Conservation (phyloP, 2,113 vertebrate genomes). For the Malaclemys terrapin region DNA sequence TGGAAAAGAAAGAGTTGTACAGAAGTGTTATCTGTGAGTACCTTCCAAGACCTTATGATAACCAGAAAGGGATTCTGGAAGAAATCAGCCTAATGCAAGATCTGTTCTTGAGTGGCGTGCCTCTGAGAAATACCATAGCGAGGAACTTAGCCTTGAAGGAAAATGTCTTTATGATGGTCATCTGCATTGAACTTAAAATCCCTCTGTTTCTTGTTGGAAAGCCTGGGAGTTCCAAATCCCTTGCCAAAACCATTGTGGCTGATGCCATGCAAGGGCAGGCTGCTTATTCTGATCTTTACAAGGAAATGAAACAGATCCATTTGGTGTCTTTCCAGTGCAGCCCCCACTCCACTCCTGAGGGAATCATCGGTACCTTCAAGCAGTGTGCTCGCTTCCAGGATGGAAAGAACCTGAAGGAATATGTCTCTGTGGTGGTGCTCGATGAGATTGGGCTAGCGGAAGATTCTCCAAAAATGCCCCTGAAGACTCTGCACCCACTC, state of each 20-base stretch:
- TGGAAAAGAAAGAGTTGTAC: conserved; percentile 87
- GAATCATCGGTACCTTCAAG: conserved; percentile 95
- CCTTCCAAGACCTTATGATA: conserved; percentile 77
- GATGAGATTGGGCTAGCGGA: conserved; percentile 98
- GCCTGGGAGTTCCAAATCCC: conserved; percentile 97
- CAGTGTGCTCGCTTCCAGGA: conserved; percentile 97
- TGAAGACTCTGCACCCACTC: conserved; percentile 95
- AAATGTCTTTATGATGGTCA: conserved; percentile 98
- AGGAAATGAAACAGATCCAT: conserved; percentile 91
- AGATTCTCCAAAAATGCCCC: conserved; percentile 96
- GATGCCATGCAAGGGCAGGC: conserved; percentile 97
- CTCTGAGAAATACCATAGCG: conserved; percentile 89
- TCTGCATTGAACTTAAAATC: conserved; percentile 95
- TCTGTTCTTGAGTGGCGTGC: conserved; percentile 87
- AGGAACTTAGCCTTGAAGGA: conserved; percentile 94
- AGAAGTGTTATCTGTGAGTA: conserved; percentile 78
- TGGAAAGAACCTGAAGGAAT: conserved; percentile 91
- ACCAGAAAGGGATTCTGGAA: conserved; percentile 78
- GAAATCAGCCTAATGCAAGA: conserved; percentile 90
- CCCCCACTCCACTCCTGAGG: conserved; percentile 96
- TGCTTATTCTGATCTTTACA: conserved; percentile 89
- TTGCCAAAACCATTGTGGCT: conserved; percentile 95
- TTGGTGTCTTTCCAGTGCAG: conserved; percentile 98
- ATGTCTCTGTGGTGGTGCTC: conserved; percentile 94
- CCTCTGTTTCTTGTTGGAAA: conserved; percentile 97